phyloP scores from a whole-genome alignment of 2,113 vertebrate species.

The Nesoenas mayeri region DNA sequence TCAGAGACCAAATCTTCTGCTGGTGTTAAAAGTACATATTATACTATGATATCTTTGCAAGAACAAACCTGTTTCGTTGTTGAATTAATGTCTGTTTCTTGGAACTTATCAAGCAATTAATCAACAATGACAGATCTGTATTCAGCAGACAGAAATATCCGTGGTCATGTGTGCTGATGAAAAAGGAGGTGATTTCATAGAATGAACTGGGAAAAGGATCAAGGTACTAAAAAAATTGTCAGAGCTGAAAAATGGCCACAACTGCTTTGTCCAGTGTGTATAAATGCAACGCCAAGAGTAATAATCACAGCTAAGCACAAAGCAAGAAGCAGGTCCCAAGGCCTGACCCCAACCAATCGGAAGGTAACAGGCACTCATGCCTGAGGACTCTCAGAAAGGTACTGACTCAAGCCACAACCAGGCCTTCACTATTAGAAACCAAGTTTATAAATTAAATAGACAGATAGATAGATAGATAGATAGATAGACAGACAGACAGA shows the following conservation, averaged over 20 bases:
- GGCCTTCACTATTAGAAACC: neutral
- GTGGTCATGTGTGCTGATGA: neutral
- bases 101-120: neutral
- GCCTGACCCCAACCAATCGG: neutral
- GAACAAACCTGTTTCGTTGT: neutral
- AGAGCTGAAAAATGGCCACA: neutral
- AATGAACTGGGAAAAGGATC: neutral
- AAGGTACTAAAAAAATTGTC: neutral
- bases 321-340: neutral
- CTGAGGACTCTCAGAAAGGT: neutral
- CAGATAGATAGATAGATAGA: neutral
- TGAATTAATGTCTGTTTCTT: neutral
- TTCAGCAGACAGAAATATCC: neutral
- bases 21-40: neutral
- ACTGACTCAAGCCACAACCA: neutral
- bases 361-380: neutral
- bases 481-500: too few relatives aligned
- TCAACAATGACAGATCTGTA: neutral
- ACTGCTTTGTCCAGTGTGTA: neutral
- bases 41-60: neutral
- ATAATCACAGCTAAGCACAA: neutral
- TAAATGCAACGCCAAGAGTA: neutral
- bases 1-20: neutral
- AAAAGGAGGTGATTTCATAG: neutral
- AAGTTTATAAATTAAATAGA: neutral